Evolutionary conservation across 1,140 invertebrate genomes (phyloP).

Genomic region (Temnothorax nylanderi): DNA sequence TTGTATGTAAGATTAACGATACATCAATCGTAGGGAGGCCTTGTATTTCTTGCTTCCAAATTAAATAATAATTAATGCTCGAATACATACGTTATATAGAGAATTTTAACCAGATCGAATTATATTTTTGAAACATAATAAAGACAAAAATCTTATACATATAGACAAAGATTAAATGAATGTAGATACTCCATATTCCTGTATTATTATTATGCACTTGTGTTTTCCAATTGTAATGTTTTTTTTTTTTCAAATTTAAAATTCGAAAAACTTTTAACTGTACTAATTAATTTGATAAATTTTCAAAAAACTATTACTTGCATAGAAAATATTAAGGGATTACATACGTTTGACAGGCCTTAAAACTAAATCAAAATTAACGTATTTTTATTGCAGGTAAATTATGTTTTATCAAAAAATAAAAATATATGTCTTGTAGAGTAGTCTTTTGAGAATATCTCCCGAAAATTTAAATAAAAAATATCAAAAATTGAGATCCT

Average conservation of each 20-base stretch:
- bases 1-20: conserved; percentile 38
- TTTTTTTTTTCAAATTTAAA: not conserved
- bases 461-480: no score
- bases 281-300: not conserved
- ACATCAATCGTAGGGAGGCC: conserved; percentile 14
- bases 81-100: not conserved
- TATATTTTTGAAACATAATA: not conserved
- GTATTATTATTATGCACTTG: not conserved
- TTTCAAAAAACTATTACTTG: not conserved
- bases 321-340: not conserved
- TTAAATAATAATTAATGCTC: conserved; percentile 20
- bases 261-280: not conserved
- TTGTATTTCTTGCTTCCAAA: conserved; percentile 37
- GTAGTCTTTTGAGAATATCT: no score
- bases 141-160: not conserved
- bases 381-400: no score
- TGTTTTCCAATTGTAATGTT: not conserved
- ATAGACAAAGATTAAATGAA: not conserved
- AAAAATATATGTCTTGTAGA: no score
- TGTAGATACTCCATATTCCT: not conserved
- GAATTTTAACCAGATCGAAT: not conserved
- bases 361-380: no score
- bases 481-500: no score
- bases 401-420: no score
- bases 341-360: no score